Percentiles rank a stretch among this genome's conserved stretches.
phyloP scores from a whole-genome alignment of 2,888 invertebrate species.

The Thymelicus lineola region DNA sequence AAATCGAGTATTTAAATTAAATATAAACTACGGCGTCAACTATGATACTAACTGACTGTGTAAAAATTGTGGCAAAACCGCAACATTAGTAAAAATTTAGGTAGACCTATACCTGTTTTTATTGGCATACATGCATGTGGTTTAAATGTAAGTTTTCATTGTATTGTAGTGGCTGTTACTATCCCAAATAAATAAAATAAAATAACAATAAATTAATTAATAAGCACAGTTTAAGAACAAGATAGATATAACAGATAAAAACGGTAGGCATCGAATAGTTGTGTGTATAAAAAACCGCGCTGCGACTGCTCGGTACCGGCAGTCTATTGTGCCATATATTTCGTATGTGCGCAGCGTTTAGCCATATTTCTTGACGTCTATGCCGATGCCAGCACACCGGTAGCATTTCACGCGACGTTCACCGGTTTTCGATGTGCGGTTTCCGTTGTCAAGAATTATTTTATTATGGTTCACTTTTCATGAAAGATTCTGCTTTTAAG shows the following conservation, averaged over 20 bases:
- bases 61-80: neutral
- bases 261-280: conserved; percentile 29
- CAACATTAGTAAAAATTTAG: neutral
- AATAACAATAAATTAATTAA: no score
- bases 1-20: no score
- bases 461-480: conserved; percentile 73
- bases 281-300: conserved; percentile 45
- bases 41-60: no score
- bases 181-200: no score
- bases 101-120: no score
- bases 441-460: conserved; percentile 74
- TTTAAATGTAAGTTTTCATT: no score
- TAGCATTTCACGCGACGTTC: conserved; percentile 77
- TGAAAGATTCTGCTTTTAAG: conserved; percentile 59
- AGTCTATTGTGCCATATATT: conserved; percentile 60
- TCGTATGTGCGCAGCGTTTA: conserved; percentile 66
- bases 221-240: conserved; percentile 12
- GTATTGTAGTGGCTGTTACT: no score
- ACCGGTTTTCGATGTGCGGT: conserved; percentile 75
- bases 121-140: no score
- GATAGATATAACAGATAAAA: conserved; percentile 43
- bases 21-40: no score
- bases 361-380: conserved; percentile 74
- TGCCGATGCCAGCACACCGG: conserved; percentile 66
- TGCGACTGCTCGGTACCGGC: conserved; percentile 58